A percentile compares a stretch with the other conserved stretches of the same genome.
Evolutionary conservation across 1,140 invertebrate species (phyloP).

Genomic region (Spodoptera litura): DNA sequence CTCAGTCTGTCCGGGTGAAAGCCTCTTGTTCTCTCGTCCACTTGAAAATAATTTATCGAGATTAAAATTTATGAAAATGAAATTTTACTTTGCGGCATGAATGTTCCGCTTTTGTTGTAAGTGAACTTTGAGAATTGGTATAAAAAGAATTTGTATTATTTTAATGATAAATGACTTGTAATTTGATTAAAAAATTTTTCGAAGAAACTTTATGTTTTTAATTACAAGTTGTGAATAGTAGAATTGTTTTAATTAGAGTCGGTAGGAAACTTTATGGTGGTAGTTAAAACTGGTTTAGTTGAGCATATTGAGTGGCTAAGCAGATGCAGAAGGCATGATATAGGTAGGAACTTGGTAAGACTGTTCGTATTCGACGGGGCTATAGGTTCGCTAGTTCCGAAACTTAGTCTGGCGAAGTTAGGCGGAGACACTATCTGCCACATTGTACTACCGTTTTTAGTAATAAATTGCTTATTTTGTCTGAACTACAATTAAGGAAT

Average conservation of each 20-base stretch:
- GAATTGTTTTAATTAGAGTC: neutral
- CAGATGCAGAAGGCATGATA: constrained; percentile 53
- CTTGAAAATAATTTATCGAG: constrained; percentile 59
- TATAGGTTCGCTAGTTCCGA: constrained; percentile 42
- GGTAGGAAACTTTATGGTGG: constrained; percentile 1
- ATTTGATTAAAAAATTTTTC: constrained; percentile 20
- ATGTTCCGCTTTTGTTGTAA: constrained; percentile 42
- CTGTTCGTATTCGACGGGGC: constrained; percentile 43
- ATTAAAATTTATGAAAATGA: constrained; percentile 59
- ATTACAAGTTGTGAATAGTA: constrained; percentile 4
- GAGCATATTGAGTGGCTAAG: constrained; percentile 35
- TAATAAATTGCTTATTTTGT: neutral
- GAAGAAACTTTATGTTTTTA: neutral
- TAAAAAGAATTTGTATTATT: constrained; percentile 36
- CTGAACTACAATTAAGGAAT: too few species aligned
- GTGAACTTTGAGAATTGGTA: constrained; percentile 31
- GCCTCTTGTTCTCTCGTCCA: constrained; percentile 48
- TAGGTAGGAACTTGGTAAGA: constrained; percentile 48
- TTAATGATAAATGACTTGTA: constrained; percentile 35
- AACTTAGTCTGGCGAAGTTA: constrained; percentile 48
- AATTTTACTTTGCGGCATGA: constrained; percentile 52
- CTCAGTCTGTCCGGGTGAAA: constrained; percentile 45
- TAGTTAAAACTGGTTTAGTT: constrained; percentile 32
- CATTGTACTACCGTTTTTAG: constrained; percentile 3
- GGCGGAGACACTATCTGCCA: neutral